Evolutionary conservation across 2,888 invertebrate species (phyloP), one percentile per base, ranked within the genome.

Genomic region (Spodoptera littoralis): DNA sequence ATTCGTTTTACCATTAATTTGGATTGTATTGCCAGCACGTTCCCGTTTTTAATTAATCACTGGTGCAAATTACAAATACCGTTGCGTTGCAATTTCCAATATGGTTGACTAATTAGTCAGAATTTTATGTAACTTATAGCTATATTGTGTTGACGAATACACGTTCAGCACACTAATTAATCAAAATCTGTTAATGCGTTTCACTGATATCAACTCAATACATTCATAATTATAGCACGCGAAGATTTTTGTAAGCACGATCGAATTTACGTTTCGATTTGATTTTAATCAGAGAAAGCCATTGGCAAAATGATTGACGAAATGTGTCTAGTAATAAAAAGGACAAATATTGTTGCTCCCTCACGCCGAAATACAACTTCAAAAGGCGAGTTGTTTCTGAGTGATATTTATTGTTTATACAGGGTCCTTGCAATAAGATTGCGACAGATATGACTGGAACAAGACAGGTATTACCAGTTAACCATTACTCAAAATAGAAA

Each of bases 401-500:
- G 52, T n/a, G 60, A 50, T 36, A 60, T 72, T 66, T 52, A 72
- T 68, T 73, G 49, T 73, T 63, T 63, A 50, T 27, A 66, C 64
- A 52, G 58, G 60, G 57, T 71, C 51, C 59, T 66, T 65, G 68
- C 60, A 54, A 58, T 44, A 42, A 24, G 51, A 61, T 77, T 77
- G 70, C 78, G 59, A 64, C 72, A 77, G 61, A 52, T 65, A 77
- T 72, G 60, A 72, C 63, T 48, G 36, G 8, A 61, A 64, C 68
- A 66, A 66, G 68, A 61, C 72, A 75, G 50, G 70, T 62, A 56
- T 50, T 64, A 77, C 76, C 65, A 73, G 78, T 76, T 73, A 44
- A 24, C 57, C 52, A 67, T 73, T 60, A 77, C 76, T 77, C 73
- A 76, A 77, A 77, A 73, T 76, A 73, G 73, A 65, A 64, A 67